These are phyloP conservation scores for Myotis planiceps DNA, from an alignment of 2,797 vertebrate genomes.

Conservation along the genomic window DNA sequence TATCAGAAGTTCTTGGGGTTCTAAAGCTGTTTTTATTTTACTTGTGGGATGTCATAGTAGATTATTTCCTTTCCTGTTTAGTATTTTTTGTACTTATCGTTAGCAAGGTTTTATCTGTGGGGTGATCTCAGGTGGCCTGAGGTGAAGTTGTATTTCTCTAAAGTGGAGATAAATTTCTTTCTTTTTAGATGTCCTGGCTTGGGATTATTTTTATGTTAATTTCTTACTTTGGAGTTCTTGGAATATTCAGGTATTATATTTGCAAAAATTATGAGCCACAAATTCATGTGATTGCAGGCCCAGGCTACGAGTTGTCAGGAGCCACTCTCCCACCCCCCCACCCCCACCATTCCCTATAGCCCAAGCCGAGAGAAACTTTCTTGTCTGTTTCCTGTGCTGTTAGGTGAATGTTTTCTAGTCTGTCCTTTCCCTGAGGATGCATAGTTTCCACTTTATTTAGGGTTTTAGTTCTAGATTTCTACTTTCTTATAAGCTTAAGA, in stretches of 20 bases:
- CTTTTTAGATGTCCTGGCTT: background rate
- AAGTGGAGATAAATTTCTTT: conserved; percentile 22
- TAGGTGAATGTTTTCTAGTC: background rate
- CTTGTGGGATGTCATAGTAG: background rate
- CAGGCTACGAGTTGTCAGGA: background rate
- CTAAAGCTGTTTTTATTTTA: background rate
- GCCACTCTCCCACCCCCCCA: background rate
- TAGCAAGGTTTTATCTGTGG: background rate
- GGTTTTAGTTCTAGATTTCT: background rate
- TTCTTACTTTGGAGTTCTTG: conserved; percentile 9
- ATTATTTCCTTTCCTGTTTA: background rate
- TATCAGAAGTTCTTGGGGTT: conserved; percentile 9
- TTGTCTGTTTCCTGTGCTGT: background rate
- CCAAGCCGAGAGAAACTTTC: background rate
- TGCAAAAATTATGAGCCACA: background rate
- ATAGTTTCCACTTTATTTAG: background rate
- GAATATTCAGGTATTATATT: background rate
- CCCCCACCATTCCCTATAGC: background rate
- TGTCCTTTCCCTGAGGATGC: background rate
- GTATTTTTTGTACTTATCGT: background rate
- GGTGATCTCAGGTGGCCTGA: background rate
- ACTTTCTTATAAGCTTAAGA: background rate
- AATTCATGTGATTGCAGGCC: background rate
- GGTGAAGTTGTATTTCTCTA: background rate
- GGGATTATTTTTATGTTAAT: conserved; percentile 49